Conservation (phyloP, 2,888 invertebrate species). For the Epirrita christyi region DNA sequence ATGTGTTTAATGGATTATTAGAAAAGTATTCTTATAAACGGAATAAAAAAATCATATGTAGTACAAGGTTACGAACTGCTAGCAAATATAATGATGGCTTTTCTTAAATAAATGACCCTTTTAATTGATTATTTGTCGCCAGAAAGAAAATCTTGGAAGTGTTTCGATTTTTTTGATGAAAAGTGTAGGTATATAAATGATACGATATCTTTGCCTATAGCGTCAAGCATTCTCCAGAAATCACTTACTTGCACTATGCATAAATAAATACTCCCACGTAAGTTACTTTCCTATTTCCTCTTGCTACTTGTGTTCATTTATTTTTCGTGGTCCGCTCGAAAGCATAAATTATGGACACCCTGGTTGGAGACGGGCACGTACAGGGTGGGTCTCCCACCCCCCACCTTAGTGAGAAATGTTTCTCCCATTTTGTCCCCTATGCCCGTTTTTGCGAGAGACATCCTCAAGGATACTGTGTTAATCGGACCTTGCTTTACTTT, state of each 20-base stretch:
- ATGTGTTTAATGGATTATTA: too few relatives aligned
- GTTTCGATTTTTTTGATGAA: too few relatives aligned
- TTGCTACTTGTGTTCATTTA: slow-evolving; percentile 71
- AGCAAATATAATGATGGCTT: too few relatives aligned
- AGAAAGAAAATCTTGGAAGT: too few relatives aligned
- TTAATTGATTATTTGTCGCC: too few relatives aligned
- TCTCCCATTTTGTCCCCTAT: slow-evolving; percentile 72
- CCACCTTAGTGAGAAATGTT: slow-evolving; percentile 78
- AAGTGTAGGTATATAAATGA: too few relatives aligned
- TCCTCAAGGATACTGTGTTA: slow-evolving; percentile 83
- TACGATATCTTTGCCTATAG: too few relatives aligned
- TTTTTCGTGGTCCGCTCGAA: slow-evolving; percentile 77
- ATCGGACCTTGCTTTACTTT: slow-evolving; percentile 73
- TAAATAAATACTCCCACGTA: slow-evolving; percentile 37
- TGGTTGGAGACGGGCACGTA: slow-evolving; percentile 65
- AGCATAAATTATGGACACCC: slow-evolving; percentile 82
- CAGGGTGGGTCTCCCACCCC: slow-evolving; percentile 42
- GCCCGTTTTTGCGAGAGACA: slow-evolving; percentile 78
- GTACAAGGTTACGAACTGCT: too few relatives aligned
- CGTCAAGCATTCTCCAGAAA: too few relatives aligned
- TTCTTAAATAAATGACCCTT: too few relatives aligned
- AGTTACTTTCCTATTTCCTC: slow-evolving; percentile 67
- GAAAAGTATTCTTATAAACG: too few relatives aligned
- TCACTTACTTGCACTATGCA: slow-evolving; percentile 3
- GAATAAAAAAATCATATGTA: too few relatives aligned